Percentiles rank a stretch among this genome's conserved stretches.
phyloP scores from a whole-genome alignment of 2,888 invertebrate genomes.

The Acrobasis repandana region DNA sequence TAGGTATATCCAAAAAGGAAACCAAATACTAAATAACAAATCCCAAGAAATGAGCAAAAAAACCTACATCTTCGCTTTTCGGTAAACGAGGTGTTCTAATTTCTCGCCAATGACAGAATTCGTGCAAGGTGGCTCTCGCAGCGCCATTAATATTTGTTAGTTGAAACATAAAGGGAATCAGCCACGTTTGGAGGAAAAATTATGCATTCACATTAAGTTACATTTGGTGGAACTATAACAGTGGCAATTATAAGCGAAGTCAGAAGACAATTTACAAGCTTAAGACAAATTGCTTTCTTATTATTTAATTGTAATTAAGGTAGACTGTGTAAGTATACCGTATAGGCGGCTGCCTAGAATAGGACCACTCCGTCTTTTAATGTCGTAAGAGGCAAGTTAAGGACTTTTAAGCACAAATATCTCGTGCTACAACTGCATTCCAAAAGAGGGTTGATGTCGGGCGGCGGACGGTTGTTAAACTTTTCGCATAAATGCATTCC shows the following conservation, averaged over 20 bases:
- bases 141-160: slow-evolving; percentile 70
- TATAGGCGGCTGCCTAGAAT: no score
- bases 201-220: slow-evolving; percentile 60
- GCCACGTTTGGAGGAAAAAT: slow-evolving; percentile 60
- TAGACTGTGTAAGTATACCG: no score
- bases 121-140: slow-evolving; percentile 47
- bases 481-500: no score
- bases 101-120: slow-evolving; percentile 67
- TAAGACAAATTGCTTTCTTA: not conserved
- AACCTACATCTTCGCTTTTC: slow-evolving; percentile 52
- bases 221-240: slow-evolving; percentile 37
- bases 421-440: no score
- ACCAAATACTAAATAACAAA: slow-evolving; percentile 38
- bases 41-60: no score
- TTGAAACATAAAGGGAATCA: slow-evolving; percentile 67
- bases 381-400: no score
- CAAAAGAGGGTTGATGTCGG: no score
- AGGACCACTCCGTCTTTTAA: no score
- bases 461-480: no score
- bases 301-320: no score
- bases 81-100: slow-evolving; percentile 60
- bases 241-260: slow-evolving; percentile 16
- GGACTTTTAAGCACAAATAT: no score
- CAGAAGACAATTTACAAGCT: not conserved
- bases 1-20: no score